A percentile compares a stretch with the other conserved stretches of the same genome.
phyloP scores from a whole-genome alignment of 2,888 invertebrate species.

The Limnephilus lunatus region DNA sequence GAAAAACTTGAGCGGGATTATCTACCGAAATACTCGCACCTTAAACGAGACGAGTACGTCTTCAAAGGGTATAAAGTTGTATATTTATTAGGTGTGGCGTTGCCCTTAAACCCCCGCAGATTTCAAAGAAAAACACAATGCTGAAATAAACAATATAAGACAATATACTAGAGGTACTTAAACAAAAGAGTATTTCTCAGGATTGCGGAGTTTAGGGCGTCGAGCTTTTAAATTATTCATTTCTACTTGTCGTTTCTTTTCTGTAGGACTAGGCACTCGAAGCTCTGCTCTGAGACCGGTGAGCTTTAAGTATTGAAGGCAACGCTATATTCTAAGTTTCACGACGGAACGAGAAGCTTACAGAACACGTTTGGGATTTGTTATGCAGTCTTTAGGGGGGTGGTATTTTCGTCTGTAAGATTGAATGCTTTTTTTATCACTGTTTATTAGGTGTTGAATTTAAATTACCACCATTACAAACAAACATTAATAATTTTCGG shows the following conservation, averaged over 20 bases:
- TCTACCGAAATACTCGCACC: background rate
- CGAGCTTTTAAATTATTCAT: conserved; percentile 20
- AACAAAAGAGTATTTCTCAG: background rate
- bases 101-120: background rate
- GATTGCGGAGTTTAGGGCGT: background rate
- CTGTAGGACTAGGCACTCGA: background rate
- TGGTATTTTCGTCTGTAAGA: conserved; percentile 37
- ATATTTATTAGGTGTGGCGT: conserved; percentile 20
- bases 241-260: conserved; percentile 17
- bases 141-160: background rate
- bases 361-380: conserved; percentile 20
- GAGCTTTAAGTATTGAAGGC: conserved; percentile 32
- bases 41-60: conserved; percentile 11
- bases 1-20: background rate
- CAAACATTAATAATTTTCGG: conserved; percentile 19
- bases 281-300: background rate
- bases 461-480: conserved; percentile 21
- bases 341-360: conserved; percentile 19
- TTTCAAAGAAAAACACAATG: conserved; percentile 8
- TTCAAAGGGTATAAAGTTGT: conserved; percentile 12
- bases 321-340: conserved; percentile 5
- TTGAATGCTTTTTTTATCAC: conserved; percentile 23
- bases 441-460: conserved; percentile 35
- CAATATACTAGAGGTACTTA: background rate
- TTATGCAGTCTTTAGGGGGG: conserved; percentile 25